phyloP scores from a whole-genome alignment of 2,113 vertebrate species.

The Dendropsophus ebraccatus region DNA sequence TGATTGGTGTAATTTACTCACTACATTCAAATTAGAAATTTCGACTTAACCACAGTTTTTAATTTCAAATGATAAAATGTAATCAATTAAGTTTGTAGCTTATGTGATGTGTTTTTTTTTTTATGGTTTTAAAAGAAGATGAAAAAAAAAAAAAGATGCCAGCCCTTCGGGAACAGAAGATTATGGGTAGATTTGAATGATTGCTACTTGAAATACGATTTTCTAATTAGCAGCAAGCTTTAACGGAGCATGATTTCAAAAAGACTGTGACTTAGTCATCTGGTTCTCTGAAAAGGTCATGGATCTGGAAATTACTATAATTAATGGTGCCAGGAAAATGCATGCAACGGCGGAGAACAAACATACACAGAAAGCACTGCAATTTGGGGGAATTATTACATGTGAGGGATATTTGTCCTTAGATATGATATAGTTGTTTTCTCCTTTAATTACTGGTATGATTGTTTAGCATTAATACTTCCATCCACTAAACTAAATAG shows the following conservation, averaged over 20 bases:
- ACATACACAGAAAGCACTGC: neutral
- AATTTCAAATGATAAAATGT: constrained; percentile 48
- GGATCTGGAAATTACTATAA: constrained; percentile 71
- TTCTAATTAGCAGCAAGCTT: constrained; percentile 64
- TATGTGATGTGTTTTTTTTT: constrained; percentile 45
- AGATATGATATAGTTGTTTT: neutral
- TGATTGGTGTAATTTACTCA: constrained; percentile 48
- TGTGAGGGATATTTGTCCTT: neutral
- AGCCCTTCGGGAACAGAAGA: constrained; percentile 62
- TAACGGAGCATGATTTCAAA: constrained; percentile 61
- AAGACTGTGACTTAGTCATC: constrained; percentile 60
- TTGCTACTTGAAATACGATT: constrained; percentile 62
- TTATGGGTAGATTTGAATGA: constrained; percentile 61
- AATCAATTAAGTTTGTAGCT: constrained; percentile 48
- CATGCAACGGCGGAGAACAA: constrained; percentile 53
- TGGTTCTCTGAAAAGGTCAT: constrained; percentile 62
- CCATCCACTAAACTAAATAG: neutral
- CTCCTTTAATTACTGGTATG: neutral
- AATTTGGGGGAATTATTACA: constrained; percentile 26
- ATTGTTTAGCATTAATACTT: neutral
- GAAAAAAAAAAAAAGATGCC: constrained; percentile 33
- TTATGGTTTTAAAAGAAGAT: neutral
- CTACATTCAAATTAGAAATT: neutral
- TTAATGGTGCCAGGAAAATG: constrained; percentile 67
- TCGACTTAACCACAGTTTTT: constrained; percentile 43